Percentiles rank a stretch among this genome's conserved stretches.
Evolutionary conservation across 2,113 vertebrate species (phyloP).

Genomic region (Thermophis baileyi): DNA sequence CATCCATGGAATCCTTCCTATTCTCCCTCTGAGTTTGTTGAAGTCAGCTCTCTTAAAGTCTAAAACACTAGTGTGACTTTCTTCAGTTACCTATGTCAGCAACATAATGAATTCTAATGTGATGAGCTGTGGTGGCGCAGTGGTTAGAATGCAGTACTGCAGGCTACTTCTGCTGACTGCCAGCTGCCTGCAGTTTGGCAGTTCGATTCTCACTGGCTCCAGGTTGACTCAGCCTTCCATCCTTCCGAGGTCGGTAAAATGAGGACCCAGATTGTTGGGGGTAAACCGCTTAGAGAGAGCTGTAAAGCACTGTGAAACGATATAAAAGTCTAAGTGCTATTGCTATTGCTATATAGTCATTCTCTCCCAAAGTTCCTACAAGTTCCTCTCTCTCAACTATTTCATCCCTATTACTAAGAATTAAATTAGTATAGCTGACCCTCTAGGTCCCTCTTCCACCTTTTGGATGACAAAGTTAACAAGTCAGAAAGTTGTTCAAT

Average conservation of each 20-base stretch:
- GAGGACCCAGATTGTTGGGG: too few species aligned
- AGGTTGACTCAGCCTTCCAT: too few species aligned
- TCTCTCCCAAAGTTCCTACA: neutral
- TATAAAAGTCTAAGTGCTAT: too few species aligned
- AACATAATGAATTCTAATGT: neutral
- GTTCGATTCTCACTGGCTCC: too few species aligned
- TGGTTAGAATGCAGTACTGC: too few species aligned
- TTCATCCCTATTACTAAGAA: neutral
- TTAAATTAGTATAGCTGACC: neutral
- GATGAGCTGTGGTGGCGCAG: neutral
- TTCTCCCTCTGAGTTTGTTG: neutral
- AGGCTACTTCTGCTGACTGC: too few species aligned
- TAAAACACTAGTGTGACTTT: neutral
- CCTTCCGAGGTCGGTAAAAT: too few species aligned
- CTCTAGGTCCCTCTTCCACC: neutral
- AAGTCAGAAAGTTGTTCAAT: neutral
- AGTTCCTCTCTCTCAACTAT: neutral
- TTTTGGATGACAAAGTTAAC: neutral
- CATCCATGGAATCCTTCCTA: neutral
- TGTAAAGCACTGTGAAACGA: too few species aligned
- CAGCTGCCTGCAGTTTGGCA: too few species aligned
- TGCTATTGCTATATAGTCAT: neutral
- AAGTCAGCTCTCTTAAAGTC: neutral
- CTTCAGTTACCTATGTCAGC: neutral
- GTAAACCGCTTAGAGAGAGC: too few species aligned